phyloP scores from a whole-genome alignment of 2,113 vertebrate genomes.

The Halcyon malimbica region DNA sequence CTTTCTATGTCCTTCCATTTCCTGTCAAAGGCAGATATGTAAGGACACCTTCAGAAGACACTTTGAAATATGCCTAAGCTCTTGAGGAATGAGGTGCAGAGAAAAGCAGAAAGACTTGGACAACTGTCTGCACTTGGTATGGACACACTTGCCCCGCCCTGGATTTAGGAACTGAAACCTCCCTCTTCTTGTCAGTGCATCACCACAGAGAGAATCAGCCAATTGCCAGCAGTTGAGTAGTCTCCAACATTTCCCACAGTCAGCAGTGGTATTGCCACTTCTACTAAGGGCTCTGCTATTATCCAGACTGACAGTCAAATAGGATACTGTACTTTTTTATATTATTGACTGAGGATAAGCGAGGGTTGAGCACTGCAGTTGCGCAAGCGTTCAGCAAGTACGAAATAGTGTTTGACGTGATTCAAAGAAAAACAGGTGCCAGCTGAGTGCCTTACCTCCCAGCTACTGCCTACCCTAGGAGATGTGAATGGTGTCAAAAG shows the following conservation, averaged over 20 bases:
- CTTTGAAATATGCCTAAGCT: neutral
- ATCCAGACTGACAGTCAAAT: neutral
- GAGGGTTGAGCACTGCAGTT: neutral
- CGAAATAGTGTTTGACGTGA: fast-evolving
- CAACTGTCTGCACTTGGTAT: neutral
- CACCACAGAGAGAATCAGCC: neutral
- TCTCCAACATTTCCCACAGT: neutral
- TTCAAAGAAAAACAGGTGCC: neutral
- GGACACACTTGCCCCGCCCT: neutral
- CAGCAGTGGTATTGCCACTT: neutral
- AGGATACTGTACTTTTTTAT: neutral
- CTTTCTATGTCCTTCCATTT: neutral
- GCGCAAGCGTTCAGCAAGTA: neutral
- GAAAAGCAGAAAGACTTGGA: neutral
- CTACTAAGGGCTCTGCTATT: neutral
- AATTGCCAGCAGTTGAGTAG: fast-evolving
- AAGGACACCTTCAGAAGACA: neutral
- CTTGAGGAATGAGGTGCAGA: neutral
- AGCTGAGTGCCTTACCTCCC: neutral
- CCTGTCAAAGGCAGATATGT: neutral
- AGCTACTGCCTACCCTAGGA: neutral
- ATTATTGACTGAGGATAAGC: neutral
- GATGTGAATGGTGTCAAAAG: neutral
- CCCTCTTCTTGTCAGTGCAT: neutral
- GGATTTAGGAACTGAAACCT: neutral